Conservation (phyloP, 2,113 vertebrate species). For the Zapus hudsonius region DNA sequence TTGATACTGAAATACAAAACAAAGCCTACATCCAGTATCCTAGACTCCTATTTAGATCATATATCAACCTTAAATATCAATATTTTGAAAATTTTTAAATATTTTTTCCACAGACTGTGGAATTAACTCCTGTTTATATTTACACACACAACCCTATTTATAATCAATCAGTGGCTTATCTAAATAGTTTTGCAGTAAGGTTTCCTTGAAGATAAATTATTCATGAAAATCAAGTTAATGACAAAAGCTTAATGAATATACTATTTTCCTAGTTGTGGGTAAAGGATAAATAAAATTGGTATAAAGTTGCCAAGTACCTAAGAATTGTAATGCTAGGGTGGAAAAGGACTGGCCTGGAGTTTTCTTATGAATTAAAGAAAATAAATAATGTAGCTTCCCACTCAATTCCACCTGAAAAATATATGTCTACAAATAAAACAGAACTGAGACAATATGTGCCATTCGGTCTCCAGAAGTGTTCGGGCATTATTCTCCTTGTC, state of each 20-base stretch:
- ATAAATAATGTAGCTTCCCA: neutral
- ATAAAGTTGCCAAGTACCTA: neutral
- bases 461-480: neutral
- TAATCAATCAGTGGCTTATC: neutral
- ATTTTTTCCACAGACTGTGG: neutral
- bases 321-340: fast-evolving
- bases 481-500: no score
- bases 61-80: neutral
- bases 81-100: neutral
- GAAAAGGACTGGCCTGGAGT: fast-evolving
- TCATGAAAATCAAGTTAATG: neutral
- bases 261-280: neutral
- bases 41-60: neutral
- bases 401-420: neutral
- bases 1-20: neutral
- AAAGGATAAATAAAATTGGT: neutral
- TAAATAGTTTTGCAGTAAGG: neutral
- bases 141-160: neutral
- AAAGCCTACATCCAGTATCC: neutral
- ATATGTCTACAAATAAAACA: neutral
- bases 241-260: neutral
- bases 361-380: neutral
- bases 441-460: fast-evolving
- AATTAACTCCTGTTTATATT: neutral
- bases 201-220: neutral